Evolutionary conservation across 2,888 invertebrate species (phyloP).

Genomic region (Charanyca ferruginea): DNA sequence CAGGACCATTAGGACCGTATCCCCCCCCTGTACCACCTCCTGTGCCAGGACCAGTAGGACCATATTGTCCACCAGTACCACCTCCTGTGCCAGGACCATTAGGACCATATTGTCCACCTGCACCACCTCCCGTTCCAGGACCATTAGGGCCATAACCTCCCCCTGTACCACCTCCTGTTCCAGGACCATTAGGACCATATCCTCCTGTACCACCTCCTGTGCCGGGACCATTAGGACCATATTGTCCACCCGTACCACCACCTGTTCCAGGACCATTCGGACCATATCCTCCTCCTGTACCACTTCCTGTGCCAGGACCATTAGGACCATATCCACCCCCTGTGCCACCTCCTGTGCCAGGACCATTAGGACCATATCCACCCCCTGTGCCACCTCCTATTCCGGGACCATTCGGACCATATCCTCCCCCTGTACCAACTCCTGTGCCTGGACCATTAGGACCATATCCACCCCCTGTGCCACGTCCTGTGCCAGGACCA

Average conservation of each 20-base stretch:
- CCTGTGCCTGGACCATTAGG: conserved; percentile 24
- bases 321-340: conserved; percentile 36
- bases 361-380: conserved; percentile 11
- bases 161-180: conserved; percentile 17
- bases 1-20: conserved; percentile 27
- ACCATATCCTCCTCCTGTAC: conserved; percentile 25
- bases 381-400: conserved; percentile 5
- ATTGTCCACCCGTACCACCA: conserved; percentile 29
- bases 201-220: conserved; percentile 22
- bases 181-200: conserved; percentile 41
- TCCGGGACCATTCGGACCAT: conserved; percentile 27
- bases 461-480: conserved; percentile 30
- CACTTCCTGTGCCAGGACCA: conserved; percentile 17
- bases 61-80: conserved; percentile 32
- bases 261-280: conserved; percentile 26
- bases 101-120: conserved; percentile 16
- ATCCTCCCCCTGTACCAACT: conserved; percentile 40
- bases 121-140: conserved; percentile 14
- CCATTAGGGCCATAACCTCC: conserved; percentile 20
- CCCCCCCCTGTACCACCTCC: conserved; percentile 24
- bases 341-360: neutral
- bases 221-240: conserved; percentile 31
- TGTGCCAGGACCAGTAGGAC: conserved; percentile 25
- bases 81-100: conserved; percentile 21
- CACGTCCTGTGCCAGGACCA: conserved; percentile 26